These are phyloP conservation scores for Phoxinus dragarum DNA, from an alignment of 2,797 vertebrate species.

Conservation along the genomic window DNA sequence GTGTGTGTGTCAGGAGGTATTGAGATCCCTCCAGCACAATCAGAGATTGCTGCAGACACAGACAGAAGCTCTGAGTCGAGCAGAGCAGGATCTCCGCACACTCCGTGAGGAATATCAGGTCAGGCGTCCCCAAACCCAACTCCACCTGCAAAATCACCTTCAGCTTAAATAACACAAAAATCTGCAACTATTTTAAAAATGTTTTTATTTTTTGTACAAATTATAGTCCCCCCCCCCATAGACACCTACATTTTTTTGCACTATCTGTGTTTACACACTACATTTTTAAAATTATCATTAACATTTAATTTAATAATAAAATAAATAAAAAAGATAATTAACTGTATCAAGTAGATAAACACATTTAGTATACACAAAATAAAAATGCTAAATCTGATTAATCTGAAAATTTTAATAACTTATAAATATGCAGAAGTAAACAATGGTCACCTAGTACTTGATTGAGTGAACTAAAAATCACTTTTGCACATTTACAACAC, in stretches of 20 bases:
- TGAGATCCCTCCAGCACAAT: conserved; percentile 82
- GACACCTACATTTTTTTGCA: neutral
- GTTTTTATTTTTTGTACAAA: neutral
- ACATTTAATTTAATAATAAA: neutral
- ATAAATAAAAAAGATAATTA: neutral
- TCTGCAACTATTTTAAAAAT: neutral
- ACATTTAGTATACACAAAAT: neutral
- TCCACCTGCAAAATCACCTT: conserved; percentile 28
- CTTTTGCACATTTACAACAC: conserved; percentile 83
- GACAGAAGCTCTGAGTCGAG: conserved; percentile 77
- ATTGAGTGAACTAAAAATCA: conserved; percentile 66
- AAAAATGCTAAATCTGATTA: neutral
- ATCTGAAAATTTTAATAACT: conserved; percentile 63
- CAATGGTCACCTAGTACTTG: conserved; percentile 58
- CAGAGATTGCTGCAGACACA: conserved; percentile 85
- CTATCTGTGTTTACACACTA: neutral
- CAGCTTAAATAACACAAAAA: conserved; percentile 1
- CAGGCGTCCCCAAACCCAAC: conserved; percentile 41
- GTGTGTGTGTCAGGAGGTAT: conserved; percentile 80
- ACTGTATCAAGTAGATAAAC: neutral
- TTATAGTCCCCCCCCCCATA: neutral
- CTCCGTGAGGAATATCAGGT: conserved; percentile 80
- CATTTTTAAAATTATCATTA: neutral
- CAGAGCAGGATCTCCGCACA: conserved; percentile 80
- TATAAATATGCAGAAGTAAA: conserved; percentile 69